These are phyloP conservation scores for Neopipo cinnamomea DNA, from an alignment of 2,113 vertebrate genomes.

Conservation along the genomic window DNA sequence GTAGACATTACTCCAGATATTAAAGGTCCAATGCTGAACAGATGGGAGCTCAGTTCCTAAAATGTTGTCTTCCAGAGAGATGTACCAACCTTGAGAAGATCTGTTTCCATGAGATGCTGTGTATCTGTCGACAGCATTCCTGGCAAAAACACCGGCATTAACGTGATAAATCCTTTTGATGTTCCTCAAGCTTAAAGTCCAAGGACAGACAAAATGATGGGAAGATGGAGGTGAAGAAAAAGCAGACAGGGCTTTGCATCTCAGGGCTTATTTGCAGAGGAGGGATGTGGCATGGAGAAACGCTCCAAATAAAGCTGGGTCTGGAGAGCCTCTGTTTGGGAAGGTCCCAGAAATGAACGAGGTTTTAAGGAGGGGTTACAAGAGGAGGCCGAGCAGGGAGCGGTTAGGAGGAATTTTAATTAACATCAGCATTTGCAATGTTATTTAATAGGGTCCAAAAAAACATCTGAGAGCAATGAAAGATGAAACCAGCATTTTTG, in stretches of 20 bases:
- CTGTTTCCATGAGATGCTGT: neutral
- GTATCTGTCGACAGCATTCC: rapidly evolving
- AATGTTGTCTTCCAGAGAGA: neutral
- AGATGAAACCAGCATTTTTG: neutral
- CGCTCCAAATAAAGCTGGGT: neutral
- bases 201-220: neutral
- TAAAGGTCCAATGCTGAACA: neutral
- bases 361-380: slow-evolving; percentile 41
- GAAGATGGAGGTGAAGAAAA: neutral
- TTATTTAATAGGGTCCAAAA: slow-evolving; percentile 29
- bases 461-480: slow-evolving; percentile 11
- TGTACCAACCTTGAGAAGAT: neutral
- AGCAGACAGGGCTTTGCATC: neutral
- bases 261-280: neutral
- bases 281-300: neutral
- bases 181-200: neutral
- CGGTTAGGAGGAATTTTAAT: slow-evolving; percentile 53
- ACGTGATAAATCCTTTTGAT: neutral
- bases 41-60: neutral
- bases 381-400: neutral
- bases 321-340: neutral
- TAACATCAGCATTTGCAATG: neutral
- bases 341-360: slow-evolving; percentile 30
- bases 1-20: neutral
- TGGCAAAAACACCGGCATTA: neutral